These are phyloP conservation scores for Mesoclemmys tuberculata DNA, from an alignment of 2,113 vertebrate genomes.

Conservation along the genomic window DNA sequence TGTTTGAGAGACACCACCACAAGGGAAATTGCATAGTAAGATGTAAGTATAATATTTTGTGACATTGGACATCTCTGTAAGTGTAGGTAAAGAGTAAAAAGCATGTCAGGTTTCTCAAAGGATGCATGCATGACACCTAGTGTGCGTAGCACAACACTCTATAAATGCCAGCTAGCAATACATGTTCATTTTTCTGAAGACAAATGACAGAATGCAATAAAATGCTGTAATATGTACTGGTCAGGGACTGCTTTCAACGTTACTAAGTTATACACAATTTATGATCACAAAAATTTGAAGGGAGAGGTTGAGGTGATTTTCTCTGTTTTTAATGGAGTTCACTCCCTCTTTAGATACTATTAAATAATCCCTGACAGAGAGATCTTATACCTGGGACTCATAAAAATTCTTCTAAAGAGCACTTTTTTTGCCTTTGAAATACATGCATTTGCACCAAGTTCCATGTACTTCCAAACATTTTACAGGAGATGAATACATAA, in stretches of 20 bases:
- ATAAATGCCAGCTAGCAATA: not conserved
- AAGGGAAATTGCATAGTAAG: not conserved
- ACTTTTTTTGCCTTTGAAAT: not conserved
- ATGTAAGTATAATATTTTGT: not conserved
- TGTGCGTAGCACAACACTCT: not conserved
- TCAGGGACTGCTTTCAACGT: not conserved
- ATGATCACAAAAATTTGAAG: not conserved
- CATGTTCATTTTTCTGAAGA: rapidly evolving
- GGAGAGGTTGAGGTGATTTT: not conserved
- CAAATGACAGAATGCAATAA: not conserved
- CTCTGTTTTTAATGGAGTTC: rapidly evolving
- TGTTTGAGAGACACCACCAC: not conserved
- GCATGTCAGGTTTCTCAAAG: not conserved
- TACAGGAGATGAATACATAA: not conserved
- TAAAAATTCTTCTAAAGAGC: not conserved
- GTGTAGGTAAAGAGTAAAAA: not conserved
- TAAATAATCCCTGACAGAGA: not conserved
- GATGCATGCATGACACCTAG: not conserved
- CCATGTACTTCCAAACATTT: not conserved
- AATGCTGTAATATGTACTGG: not conserved
- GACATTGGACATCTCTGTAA: rapidly evolving
- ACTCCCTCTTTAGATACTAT: not conserved
- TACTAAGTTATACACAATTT: not conserved
- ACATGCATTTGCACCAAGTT: not conserved
- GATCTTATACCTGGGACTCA: rapidly evolving